These are phyloP conservation scores for Blastomussa wellsi DNA, from an alignment of 92 coral and sea anemone genomes.

Conservation along the genomic window DNA sequence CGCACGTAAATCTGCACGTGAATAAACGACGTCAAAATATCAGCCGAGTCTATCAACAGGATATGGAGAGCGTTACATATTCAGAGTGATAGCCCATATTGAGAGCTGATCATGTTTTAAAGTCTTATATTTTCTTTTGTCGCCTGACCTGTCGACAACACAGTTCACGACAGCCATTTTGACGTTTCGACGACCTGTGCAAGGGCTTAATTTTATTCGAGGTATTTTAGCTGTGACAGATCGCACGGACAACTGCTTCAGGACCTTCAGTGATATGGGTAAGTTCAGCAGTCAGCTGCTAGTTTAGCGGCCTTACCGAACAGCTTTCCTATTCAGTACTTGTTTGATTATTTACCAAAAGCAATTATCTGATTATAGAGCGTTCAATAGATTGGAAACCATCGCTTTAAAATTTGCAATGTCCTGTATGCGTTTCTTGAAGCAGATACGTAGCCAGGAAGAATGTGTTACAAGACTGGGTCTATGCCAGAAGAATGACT, in stretches of 20 bases:
- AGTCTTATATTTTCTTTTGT: conserved; percentile 5
- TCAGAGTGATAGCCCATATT: conserved; percentile 9
- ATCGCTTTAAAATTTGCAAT: neutral
- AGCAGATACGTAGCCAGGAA: neutral
- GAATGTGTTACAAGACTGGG: neutral
- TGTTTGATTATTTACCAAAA: neutral
- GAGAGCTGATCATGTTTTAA: neutral
- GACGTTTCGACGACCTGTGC: neutral
- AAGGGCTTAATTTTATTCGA: neutral
- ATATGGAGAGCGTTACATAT: conserved; percentile 2
- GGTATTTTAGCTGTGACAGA: neutral
- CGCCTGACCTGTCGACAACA: conserved; percentile 24
- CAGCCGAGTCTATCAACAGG: neutral
- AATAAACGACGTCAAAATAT: neutral
- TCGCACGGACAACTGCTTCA: neutral
- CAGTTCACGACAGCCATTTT: neutral
- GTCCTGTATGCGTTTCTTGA: neutral
- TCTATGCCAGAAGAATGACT: neutral
- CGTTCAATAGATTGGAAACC: neutral
- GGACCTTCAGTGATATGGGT: conserved; percentile 33
- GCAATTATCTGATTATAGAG: conserved; percentile 2
- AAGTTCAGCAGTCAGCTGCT: neutral
- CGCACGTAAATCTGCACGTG: neutral
- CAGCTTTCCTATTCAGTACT: neutral
- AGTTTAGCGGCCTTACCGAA: neutral